A percentile compares a stretch with the other conserved stretches of the same genome.
Conservation (phyloP, 2,113 vertebrate genomes). For the Procavia capensis region DNA sequence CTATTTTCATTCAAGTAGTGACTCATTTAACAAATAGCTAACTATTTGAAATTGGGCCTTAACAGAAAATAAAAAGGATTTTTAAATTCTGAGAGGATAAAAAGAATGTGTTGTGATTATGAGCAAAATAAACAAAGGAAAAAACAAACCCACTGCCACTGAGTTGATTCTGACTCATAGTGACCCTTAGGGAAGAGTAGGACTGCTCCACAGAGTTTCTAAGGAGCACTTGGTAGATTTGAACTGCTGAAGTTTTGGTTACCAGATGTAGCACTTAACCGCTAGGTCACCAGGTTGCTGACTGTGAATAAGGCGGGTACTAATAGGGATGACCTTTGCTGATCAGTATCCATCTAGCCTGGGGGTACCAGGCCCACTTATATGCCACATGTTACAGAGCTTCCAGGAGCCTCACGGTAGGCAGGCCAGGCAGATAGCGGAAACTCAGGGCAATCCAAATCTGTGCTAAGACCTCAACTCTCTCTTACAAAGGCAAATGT, state of each 20-base stretch:
- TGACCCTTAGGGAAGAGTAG: no score
- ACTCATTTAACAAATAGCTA: constrained; percentile 60
- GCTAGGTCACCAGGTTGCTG: no score
- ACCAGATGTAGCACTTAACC: no score
- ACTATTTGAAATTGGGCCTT: constrained; percentile 53
- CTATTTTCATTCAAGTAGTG: constrained; percentile 42
- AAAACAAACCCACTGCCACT: no score
- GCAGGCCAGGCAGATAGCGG: not conserved
- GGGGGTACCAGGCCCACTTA: not conserved
- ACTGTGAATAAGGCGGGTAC: not conserved
- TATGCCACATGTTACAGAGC: not conserved
- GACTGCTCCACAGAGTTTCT: no score
- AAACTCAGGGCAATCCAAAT: not conserved
- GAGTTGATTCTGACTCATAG: no score
- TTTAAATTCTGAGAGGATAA: not conserved
- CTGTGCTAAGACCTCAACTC: no score
- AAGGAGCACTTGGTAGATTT: no score
- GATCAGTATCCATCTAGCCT: not conserved
- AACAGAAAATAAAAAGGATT: constrained; percentile 58
- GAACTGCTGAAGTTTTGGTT: no score
- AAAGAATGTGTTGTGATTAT: not conserved
- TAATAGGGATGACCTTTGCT: not conserved
- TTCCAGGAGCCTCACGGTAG: not conserved
- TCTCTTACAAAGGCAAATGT: no score
- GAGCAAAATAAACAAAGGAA: no score